A percentile compares a stretch with the other conserved stretches of the same genome.
Evolutionary conservation across 1,140 invertebrate genomes (phyloP).

Genomic region (Triops longicaudatus): DNA sequence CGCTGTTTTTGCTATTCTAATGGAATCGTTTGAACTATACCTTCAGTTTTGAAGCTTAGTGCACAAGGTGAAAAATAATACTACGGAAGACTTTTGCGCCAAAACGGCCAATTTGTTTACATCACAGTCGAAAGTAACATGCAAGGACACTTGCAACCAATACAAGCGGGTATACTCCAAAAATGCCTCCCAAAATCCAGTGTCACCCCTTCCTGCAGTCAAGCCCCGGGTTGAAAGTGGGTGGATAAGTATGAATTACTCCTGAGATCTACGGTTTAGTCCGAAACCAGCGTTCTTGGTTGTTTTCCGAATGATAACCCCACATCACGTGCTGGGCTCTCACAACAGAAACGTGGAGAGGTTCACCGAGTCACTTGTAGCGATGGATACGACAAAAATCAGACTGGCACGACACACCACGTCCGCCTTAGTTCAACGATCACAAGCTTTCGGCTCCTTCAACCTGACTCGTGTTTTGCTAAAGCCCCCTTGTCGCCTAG

Average conservation of each 20-base stretch:
- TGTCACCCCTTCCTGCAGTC: no score
- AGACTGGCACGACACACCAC: background rate
- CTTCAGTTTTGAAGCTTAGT: background rate
- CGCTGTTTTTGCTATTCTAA: background rate
- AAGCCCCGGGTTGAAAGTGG: no score
- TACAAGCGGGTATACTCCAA: no score
- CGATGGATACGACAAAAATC: background rate
- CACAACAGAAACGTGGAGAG: background rate
- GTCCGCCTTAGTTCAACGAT: background rate
- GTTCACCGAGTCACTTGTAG: background rate
- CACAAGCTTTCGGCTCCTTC: background rate
- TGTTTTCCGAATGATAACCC: conserved; percentile 12
- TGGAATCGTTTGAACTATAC: background rate
- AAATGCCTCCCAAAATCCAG: no score
- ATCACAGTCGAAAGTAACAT: background rate
- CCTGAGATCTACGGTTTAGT: background rate
- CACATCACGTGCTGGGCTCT: background rate
- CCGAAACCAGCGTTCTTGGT: conserved; percentile 5
- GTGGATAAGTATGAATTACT: background rate
- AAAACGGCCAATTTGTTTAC: background rate
- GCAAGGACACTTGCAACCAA: no score
- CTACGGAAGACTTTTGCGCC: background rate
- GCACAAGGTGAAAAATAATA: background rate
- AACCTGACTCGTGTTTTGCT: background rate
- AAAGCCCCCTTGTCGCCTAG: background rate